A percentile compares a stretch with the other conserved stretches of the same genome.
Conservation (phyloP, 2,888 invertebrate genomes). For the Eustalomyia histrio region DNA sequence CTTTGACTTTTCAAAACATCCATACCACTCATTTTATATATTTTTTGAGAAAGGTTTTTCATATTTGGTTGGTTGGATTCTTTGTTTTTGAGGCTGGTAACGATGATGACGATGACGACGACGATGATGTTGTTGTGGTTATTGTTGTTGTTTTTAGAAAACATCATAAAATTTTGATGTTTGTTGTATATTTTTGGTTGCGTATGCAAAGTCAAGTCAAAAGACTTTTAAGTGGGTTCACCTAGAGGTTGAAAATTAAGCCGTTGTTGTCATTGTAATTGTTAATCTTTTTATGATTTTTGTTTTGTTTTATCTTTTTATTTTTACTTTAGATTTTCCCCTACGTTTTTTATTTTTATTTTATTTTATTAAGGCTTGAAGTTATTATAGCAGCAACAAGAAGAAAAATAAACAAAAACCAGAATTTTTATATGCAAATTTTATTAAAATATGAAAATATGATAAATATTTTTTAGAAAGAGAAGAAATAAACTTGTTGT, state of each 20-base stretch:
- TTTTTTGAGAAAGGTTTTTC: slow-evolving; percentile 1
- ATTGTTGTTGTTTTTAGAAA: neutral
- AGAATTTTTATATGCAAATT: slow-evolving; percentile 51
- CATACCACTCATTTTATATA: neutral
- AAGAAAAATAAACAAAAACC: slow-evolving; percentile 4
- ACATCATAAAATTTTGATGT: slow-evolving; percentile 27
- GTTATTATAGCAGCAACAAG: slow-evolving; percentile 2
- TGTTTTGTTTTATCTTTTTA: neutral
- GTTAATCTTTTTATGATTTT: slow-evolving; percentile 46
- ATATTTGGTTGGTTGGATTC: slow-evolving; percentile 31
- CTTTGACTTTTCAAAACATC: slow-evolving; percentile 33
- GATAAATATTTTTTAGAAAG: slow-evolving; percentile 46
- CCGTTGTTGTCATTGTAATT: slow-evolving; percentile 61
- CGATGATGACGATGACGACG: neutral
- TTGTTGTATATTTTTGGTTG: slow-evolving; percentile 23
- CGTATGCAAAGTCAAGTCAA: slow-evolving; percentile 69
- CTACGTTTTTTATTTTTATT: too few species aligned
- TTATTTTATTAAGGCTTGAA: slow-evolving; percentile 29
- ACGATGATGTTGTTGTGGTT: neutral
- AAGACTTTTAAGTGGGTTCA: slow-evolving; percentile 73
- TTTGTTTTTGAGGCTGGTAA: neutral
- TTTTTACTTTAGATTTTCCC: neutral
- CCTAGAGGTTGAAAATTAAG: slow-evolving; percentile 64
- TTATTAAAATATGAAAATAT: slow-evolving; percentile 49
- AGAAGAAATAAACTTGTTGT: slow-evolving; percentile 39